Evolutionary conservation across 2,888 invertebrate genomes (phyloP).

Genomic region (Odontothrips loti): DNA sequence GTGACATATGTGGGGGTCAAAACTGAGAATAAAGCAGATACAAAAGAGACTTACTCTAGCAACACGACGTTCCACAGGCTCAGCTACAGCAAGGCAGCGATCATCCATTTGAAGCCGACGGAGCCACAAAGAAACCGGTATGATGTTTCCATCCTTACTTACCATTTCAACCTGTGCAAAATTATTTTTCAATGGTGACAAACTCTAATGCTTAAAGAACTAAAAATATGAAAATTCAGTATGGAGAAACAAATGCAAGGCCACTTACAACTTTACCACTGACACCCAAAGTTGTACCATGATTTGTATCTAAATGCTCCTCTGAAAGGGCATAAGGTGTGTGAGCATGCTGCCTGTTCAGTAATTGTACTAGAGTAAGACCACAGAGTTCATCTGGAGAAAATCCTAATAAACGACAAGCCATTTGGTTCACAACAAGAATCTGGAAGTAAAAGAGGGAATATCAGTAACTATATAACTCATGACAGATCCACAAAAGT

Average conservation of each 20-base stretch:
- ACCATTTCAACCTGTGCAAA: slow-evolving; percentile 57
- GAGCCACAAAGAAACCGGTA: slow-evolving; percentile 65
- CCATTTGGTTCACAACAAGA: slow-evolving; percentile 63
- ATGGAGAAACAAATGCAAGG: neutral
- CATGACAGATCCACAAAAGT: neutral
- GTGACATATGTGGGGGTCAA: no score
- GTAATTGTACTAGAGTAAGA: slow-evolving; percentile 52
- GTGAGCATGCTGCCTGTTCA: slow-evolving; percentile 51
- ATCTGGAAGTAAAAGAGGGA: slow-evolving; percentile 49
- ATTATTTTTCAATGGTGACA: neutral
- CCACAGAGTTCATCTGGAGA: slow-evolving; percentile 54
- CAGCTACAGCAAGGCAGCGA: slow-evolving; percentile 61
- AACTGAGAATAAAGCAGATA: neutral
- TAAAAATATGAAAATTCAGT: slow-evolving; percentile 16
- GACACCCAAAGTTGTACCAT: slow-evolving; percentile 57
- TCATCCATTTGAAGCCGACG: slow-evolving; percentile 55
- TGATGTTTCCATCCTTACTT: slow-evolving; percentile 53
- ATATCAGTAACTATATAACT: no score
- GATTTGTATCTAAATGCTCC: slow-evolving; percentile 38
- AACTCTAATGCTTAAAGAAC: slow-evolving; percentile 37
- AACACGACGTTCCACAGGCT: slow-evolving; percentile 60
- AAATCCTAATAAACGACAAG: slow-evolving; percentile 58
- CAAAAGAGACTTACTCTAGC: slow-evolving; percentile 47
- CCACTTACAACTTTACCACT: slow-evolving; percentile 57
- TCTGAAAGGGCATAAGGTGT: slow-evolving; percentile 34